Base-by-base conservation (phyloP, 2,888 invertebrate species). In the Trissolcus brochymenae region DNA sequence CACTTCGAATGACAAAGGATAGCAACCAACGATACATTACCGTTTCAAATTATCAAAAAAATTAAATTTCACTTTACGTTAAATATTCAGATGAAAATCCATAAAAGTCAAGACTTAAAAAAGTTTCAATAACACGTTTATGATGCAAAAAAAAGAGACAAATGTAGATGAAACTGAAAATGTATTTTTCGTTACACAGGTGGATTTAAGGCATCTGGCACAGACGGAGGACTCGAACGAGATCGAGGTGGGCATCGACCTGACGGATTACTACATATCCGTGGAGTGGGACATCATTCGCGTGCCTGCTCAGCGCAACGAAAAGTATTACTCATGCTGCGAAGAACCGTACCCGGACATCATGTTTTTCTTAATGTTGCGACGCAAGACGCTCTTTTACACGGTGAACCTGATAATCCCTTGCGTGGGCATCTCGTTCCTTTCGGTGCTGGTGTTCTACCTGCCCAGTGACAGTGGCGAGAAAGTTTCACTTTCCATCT, bases 231-330 rank as follows among this genome's bases (percentile, higher is more conserved):
- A 96, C 89, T 96, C 95, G 71, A 95, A 96, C 89, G 92, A 94
- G 85, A 96, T 97, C 86, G 95, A 95, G 84, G 93, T 96, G 88
- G 97, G 97, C 79, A 97, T 97, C 85, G 97, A 97, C 90, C 91
- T 97, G 80, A 95, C 96, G 85, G 97, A 97, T 90, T 97, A 96
- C 90, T 97, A 97, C 91, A 96, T 97, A 89, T 97, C 97, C 85
- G 98, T 98, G 75, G 98, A 99, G 91, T 99, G 98, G 99, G 98
- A 98, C 90, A 97, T 96, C 84, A 95, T 98, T 93, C 93, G 95
- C 80, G 97, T 96, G 81, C 96, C 96, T 67, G 97, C 96, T 50
- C 94, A 94, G 79, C 92, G 96, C 82, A 96, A 96, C 90, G 96
- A 96, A 90, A 96, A 96, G 90, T 96, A 95, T 91, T 96, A 98